A percentile compares a stretch with the other conserved stretches of the same genome.
These are phyloP conservation scores for Folsomia candida DNA, from an alignment of 2,888 invertebrate genomes.

Conservation along the genomic window DNA sequence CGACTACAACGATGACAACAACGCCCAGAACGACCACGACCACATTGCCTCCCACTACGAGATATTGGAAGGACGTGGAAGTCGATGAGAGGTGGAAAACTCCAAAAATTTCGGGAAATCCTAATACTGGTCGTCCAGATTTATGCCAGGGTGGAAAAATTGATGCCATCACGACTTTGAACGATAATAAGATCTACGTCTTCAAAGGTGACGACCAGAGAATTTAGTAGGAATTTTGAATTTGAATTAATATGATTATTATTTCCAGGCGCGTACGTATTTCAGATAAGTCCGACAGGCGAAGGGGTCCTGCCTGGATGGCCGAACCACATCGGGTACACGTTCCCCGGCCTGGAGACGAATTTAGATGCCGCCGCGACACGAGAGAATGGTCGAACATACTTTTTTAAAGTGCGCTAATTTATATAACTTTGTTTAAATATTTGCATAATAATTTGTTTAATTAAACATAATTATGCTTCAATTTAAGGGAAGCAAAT, in stretches of 20 bases:
- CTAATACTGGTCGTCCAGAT: slow-evolving; percentile 22
- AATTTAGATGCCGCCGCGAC: slow-evolving; percentile 43
- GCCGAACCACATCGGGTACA: slow-evolving; percentile 30
- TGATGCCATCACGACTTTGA: slow-evolving; percentile 41
- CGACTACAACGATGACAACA: slow-evolving; percentile 1
- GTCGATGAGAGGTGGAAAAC: not conserved
- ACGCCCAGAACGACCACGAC: not conserved
- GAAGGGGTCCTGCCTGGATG: slow-evolving; percentile 24
- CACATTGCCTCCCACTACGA: no score
- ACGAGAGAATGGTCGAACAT: slow-evolving; percentile 41
- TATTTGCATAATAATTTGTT: not conserved
- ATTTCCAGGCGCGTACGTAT: slow-evolving; percentile 26
- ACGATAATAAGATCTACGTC: slow-evolving; percentile 32
- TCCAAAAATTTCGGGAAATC: not conserved
- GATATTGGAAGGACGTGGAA: not conserved
- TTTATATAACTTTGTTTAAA: not conserved
- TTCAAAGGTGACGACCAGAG: slow-evolving; percentile 25
- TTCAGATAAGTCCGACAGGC: slow-evolving; percentile 26
- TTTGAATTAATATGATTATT: not conserved
- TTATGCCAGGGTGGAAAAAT: slow-evolving; percentile 35
- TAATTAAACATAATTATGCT: not conserved
- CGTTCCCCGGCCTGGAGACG: slow-evolving; percentile 35
- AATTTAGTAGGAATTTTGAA: not conserved
- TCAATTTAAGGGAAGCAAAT: slow-evolving; percentile 35
- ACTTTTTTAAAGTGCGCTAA: slow-evolving; percentile 45